These are phyloP conservation scores for Rhimphoctona megacephalus DNA, from an alignment of 2,888 invertebrate species.

Conservation along the genomic window DNA sequence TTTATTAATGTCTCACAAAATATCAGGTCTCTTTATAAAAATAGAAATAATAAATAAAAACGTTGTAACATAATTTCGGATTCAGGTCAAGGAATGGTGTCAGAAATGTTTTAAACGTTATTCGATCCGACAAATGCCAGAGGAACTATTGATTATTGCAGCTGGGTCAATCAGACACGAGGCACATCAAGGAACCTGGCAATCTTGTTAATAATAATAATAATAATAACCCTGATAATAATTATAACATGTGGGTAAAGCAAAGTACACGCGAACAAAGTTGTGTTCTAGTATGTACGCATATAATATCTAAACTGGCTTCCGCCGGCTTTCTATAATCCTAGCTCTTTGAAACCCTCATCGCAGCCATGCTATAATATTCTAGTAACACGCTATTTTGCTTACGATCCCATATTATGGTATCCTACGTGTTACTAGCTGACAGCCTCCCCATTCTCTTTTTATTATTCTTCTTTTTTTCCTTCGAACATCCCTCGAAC, in stretches of 20 bases:
- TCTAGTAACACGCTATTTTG: slow-evolving; percentile 67
- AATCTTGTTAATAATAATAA: slow-evolving; percentile 8
- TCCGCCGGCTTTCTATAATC: slow-evolving; percentile 4
- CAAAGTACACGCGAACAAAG: slow-evolving; percentile 16
- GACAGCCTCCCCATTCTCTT: slow-evolving; percentile 32
- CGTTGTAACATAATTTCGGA: not conserved
- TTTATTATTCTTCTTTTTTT: not conserved
- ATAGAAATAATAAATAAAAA: not conserved
- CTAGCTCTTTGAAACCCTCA: slow-evolving; percentile 28
- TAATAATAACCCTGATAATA: not conserved
- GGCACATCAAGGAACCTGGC: not conserved
- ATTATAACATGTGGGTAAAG: not conserved
- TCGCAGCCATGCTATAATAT: slow-evolving; percentile 5
- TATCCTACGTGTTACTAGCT: slow-evolving; percentile 71
- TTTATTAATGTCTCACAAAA: no score
- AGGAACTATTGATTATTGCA: not conserved
- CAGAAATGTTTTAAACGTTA: not conserved
- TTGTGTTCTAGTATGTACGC: slow-evolving; percentile 19
- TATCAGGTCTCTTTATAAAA: not conserved
- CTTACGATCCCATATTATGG: slow-evolving; percentile 72
- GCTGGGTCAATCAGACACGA: slow-evolving; percentile 4
- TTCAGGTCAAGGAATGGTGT: not conserved
- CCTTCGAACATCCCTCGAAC: not conserved
- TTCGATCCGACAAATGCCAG: not conserved
- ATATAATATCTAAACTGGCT: slow-evolving; percentile 7